phyloP scores from a whole-genome alignment of 1,140 invertebrate genomes.

The Brevipalpus yothersi region DNA sequence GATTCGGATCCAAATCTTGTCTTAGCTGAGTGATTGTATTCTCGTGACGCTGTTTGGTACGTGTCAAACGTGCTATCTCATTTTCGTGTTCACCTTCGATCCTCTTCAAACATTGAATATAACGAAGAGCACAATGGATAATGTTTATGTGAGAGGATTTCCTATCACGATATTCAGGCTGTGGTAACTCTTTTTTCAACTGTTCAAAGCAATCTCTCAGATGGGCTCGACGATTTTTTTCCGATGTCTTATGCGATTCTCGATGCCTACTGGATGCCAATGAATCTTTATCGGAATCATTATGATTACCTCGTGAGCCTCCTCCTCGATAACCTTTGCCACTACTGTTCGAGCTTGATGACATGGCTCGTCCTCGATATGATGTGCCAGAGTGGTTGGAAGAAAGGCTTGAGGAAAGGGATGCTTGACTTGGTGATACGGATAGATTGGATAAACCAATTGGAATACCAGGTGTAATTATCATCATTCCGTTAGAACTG shows the following conservation, averaged over 20 bases:
- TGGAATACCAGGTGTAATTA: neutral
- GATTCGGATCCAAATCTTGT: neutral
- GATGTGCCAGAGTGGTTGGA: neutral
- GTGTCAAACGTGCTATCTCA: neutral
- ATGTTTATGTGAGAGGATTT: conserved; percentile 7
- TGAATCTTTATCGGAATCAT: neutral
- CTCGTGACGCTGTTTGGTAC: neutral
- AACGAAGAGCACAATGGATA: conserved; percentile 5
- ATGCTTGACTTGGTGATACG: neutral
- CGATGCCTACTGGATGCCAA: neutral
- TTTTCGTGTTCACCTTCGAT: neutral
- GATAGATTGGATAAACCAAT: neutral
- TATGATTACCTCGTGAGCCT: neutral
- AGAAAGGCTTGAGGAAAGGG: neutral
- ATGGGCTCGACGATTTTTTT: conserved; percentile 7
- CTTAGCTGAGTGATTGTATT: conserved; percentile 1
- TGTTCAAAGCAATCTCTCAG: conserved; percentile 5
- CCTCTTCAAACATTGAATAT: conserved; percentile 4
- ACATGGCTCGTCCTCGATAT: neutral
- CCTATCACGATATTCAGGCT: conserved; percentile 3
- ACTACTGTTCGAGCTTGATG: neutral
- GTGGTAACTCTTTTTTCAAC: conserved; percentile 4
- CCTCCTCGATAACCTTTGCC: neutral
- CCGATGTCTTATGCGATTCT: conserved; percentile 7
- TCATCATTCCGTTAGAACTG: neutral